phyloP scores from a whole-genome alignment of 1,140 invertebrate species.

The Maniola jurtina region DNA sequence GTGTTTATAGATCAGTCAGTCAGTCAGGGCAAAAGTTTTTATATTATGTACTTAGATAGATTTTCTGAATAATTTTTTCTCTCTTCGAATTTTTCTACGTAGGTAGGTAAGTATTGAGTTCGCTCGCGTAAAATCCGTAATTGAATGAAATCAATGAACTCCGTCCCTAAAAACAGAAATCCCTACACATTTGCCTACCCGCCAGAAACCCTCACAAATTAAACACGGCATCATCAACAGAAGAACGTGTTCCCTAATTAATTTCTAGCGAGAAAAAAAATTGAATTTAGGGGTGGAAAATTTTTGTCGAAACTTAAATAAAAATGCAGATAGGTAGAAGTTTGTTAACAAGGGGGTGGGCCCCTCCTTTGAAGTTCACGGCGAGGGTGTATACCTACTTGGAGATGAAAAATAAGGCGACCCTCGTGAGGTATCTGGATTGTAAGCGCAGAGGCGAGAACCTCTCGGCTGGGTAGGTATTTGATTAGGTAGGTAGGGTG shows the following conservation, averaged over 20 bases:
- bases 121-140: neutral
- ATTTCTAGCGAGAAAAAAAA: conserved; percentile 67
- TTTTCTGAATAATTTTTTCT: no score
- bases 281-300: conserved; percentile 68
- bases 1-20: no score
- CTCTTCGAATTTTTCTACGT: no score
- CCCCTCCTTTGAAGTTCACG: conserved; percentile 59
- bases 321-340: conserved; percentile 75
- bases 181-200: conserved; percentile 34
- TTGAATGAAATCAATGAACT: conserved; percentile 11
- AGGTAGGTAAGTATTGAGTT: no score
- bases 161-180: conserved; percentile 14
- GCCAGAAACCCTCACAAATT: conserved; percentile 41
- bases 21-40: no score
- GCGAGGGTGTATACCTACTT: conserved; percentile 47
- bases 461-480: conserved; percentile 12
- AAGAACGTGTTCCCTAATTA: conserved; percentile 65
- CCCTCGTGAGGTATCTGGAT: conserved; percentile 14
- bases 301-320: conserved; percentile 74
- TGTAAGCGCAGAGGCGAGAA: conserved; percentile 15
- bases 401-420: conserved; percentile 59
- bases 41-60: no score
- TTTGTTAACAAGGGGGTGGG: conserved; percentile 65
- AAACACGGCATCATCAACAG: conserved; percentile 49
- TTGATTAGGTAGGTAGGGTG: conserved; percentile 5